Percentiles rank a stretch among this genome's conserved stretches.
phyloP scores from a whole-genome alignment of 2,888 invertebrate species.

The Crocallis elinguaria region DNA sequence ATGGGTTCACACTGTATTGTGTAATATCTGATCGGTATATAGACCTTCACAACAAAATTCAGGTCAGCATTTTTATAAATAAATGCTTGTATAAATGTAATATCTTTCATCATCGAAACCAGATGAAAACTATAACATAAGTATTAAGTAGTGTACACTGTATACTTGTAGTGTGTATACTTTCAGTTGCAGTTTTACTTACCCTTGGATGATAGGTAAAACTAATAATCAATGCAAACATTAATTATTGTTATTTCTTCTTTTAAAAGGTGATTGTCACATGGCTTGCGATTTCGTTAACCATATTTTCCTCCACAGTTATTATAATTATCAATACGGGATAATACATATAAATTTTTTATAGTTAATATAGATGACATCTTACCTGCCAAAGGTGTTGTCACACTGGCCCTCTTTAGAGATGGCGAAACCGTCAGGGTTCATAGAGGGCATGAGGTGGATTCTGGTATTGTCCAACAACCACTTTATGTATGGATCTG shows the following conservation, averaged over 20 bases:
- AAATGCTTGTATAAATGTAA: not conserved
- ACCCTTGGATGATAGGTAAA: no score
- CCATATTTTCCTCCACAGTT: no score
- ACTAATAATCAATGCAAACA: no score
- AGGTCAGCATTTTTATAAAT: not conserved
- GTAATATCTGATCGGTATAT: not conserved
- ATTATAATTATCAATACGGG: no score
- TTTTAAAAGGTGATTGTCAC: no score
- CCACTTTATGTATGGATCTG: slow-evolving; percentile 94
- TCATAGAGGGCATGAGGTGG: slow-evolving; percentile 99
- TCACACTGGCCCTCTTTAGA: slow-evolving; percentile 95
- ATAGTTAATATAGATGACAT: not conserved
- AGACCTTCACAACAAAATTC: not conserved
- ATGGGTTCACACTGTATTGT: slow-evolving; percentile 1
- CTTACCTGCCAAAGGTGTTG: slow-evolving; percentile 93
- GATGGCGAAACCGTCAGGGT: slow-evolving; percentile 98
- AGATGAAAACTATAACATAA: no score
- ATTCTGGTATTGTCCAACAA: slow-evolving; percentile 97
- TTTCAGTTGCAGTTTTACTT: no score
- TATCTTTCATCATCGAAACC: not conserved
- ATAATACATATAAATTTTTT: no score
- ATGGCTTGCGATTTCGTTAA: no score
- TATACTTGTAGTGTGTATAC: no score
- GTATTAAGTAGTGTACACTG: no score
- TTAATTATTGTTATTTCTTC: no score